These are phyloP conservation scores for Streptopelia turtur DNA, from an alignment of 2,797 vertebrate species.

Conservation along the genomic window DNA sequence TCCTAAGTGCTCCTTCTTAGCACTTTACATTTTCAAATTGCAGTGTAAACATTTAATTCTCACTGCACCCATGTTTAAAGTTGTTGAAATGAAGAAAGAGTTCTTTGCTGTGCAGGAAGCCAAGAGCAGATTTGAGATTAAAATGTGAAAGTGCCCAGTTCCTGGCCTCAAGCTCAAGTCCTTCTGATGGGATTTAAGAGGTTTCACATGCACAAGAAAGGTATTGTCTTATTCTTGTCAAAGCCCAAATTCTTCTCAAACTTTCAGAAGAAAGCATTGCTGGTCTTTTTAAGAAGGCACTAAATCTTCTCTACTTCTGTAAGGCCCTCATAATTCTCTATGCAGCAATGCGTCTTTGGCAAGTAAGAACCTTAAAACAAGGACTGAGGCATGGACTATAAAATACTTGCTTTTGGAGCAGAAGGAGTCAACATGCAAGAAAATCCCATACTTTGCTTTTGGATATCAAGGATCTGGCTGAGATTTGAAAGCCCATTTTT, in stretches of 20 bases:
- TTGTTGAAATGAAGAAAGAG: constrained; percentile 54
- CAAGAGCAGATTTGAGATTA: constrained; percentile 23
- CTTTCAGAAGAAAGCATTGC: neutral
- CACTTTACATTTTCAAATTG: constrained; percentile 48
- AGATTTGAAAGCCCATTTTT: constrained; percentile 4
- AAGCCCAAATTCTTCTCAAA: constrained; percentile 8
- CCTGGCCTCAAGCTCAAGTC: neutral
- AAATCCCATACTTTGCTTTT: neutral
- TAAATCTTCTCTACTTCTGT: constrained; percentile 15
- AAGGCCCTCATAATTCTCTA: neutral
- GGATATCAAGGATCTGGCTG: neutral
- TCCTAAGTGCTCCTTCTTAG: constrained; percentile 50
- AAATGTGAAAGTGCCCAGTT: neutral
- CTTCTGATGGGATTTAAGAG: constrained; percentile 8
- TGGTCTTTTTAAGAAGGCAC: neutral
- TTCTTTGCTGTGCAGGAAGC: constrained; percentile 43
- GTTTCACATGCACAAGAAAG: constrained; percentile 32
- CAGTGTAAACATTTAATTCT: constrained; percentile 58
- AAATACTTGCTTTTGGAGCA: neutral
- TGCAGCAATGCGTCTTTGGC: neutral
- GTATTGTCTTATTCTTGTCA: constrained; percentile 6
- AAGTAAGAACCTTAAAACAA: neutral
- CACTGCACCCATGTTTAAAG: constrained; percentile 24
- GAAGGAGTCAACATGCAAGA: neutral
- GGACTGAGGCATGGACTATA: neutral